Evolutionary conservation across 1,140 invertebrate species (phyloP), one percentile per base, ranked within the genome.

Genomic region (Eupristina koningsbergeri): DNA sequence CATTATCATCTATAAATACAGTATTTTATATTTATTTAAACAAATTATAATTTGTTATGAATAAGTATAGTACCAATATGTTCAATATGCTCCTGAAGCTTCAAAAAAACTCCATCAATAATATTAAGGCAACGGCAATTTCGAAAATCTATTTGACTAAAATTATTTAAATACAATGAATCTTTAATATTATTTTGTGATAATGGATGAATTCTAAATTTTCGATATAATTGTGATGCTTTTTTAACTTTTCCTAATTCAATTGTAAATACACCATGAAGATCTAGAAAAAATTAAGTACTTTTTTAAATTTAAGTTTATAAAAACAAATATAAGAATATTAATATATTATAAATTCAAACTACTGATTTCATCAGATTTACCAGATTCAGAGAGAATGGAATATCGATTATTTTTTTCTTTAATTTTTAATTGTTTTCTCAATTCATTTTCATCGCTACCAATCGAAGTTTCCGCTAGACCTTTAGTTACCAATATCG

Each of bases 61-160:
- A 3, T 61, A 41, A 13, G 64, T 19, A 45, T 22, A 22, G 78
- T 84, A 90, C 89, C 85, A 36, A 61, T 86, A 22, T 77, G 50
- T 5, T 73, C 34, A 7, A 88, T 73, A 36, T 89, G 87, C 3
- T 50, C 9, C 11, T 81, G n/a, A 5, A 90, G 34, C 36, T 36
- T 75, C 83, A 82, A 78, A 19, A 86, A 88, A 13, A 89, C 34
- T 19, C 67, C 77, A 26, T 76, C 75, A 2, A 88, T 71, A 9
- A 85, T 39, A 6, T 63, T 67, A 0, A 85, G 80, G 29, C 89
- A 90, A 13, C 83, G 80, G 61, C 89, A 90, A 29, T 87, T 87
- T 0, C 88, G 83, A 75, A 88, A 87, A 79, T 90, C 88, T 0
- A 90, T 47, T 36, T 82, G 53, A 17, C 17, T 11, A 74, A 74